A percentile compares a stretch with the other conserved stretches of the same genome.
Evolutionary conservation across 2,797 vertebrate genomes (phyloP).

Genomic region (Lemur catta): DNA sequence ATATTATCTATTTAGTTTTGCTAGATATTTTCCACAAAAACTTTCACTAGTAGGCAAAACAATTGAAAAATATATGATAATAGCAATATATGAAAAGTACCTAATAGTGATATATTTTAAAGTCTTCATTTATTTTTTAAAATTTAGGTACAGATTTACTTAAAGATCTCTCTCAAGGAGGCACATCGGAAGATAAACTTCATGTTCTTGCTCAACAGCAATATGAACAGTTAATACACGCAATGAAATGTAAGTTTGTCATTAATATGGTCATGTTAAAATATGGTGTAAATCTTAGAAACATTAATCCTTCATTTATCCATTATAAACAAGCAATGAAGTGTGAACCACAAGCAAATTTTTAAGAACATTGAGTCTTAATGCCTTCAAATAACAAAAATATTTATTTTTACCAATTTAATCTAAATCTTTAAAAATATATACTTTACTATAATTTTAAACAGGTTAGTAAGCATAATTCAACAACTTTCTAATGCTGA

Average conservation of each 20-base stretch:
- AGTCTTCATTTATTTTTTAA: constrained; percentile 58
- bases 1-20: background rate
- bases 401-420: constrained; percentile 26
- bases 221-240: constrained; percentile 87
- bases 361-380: background rate
- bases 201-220: constrained; percentile 87
- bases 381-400: constrained; percentile 17
- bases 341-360: background rate
- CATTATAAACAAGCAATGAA: background rate
- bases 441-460: constrained; percentile 2
- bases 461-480: background rate
- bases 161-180: constrained; percentile 89
- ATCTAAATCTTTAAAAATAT: constrained; percentile 2
- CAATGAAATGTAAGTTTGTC: constrained; percentile 89
- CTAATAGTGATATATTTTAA: background rate
- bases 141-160: constrained; percentile 89
- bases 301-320: background rate
- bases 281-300: background rate
- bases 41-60: background rate
- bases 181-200: constrained; percentile 89
- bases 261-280: background rate
- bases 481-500: background rate
- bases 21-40: constrained; percentile 6
- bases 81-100: background rate
- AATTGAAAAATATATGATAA: background rate